Conservation (phyloP, 2,113 vertebrate species). For the Nesoenas mayeri region DNA sequence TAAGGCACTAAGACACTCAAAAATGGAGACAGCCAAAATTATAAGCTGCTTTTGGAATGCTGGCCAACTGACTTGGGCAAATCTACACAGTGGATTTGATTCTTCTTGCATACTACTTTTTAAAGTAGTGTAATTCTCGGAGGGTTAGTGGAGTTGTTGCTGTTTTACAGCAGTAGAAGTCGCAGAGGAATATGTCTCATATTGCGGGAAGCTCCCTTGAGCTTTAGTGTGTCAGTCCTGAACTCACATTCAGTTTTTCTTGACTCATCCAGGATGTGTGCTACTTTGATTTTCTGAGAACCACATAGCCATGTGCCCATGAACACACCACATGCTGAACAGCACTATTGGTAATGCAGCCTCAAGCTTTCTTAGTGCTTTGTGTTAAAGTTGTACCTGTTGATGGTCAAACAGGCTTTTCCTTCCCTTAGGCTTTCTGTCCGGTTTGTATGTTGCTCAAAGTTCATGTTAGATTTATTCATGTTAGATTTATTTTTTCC, state of each 20-base stretch:
- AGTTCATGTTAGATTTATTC: background rate
- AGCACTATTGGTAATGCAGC: background rate
- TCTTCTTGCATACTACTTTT: background rate
- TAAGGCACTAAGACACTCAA: background rate
- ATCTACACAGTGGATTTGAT: background rate
- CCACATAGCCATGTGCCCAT: background rate
- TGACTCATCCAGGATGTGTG: background rate
- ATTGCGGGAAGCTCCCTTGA: background rate
- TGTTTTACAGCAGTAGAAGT: background rate
- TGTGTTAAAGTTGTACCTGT: background rate
- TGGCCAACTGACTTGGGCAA: background rate
- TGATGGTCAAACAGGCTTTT: background rate
- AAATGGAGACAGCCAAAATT: constrained; percentile 44
- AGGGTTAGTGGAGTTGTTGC: background rate
- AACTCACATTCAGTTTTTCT: background rate
- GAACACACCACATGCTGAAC: background rate
- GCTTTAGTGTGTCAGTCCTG: background rate
- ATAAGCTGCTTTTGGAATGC: constrained; percentile 30
- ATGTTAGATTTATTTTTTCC: background rate
- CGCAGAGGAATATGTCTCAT: background rate
- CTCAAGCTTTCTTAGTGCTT: background rate
- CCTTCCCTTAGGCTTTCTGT: background rate
- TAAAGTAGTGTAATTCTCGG: background rate
- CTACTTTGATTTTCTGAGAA: background rate
- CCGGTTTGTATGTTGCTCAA: background rate